Evolutionary conservation across 2,113 vertebrate genomes (phyloP).

Genomic region (Sisor rabdophorus): DNA sequence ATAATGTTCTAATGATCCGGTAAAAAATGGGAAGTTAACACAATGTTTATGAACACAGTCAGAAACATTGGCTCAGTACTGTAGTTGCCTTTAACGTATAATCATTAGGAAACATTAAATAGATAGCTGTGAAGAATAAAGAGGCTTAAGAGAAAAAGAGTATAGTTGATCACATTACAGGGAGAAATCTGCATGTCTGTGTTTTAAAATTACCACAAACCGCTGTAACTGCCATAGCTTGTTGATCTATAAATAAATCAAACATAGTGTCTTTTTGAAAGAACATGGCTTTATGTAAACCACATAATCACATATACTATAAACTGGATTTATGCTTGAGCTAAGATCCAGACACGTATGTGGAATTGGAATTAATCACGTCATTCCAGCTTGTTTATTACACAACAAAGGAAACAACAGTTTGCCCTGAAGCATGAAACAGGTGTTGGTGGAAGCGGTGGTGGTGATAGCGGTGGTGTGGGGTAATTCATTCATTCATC

Average conservation of each 20-base stretch:
- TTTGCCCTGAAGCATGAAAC: slow-evolving; percentile 49
- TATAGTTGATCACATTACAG: not conserved
- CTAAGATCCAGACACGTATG: slow-evolving; percentile 50
- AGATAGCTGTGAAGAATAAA: not conserved
- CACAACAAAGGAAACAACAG: slow-evolving; percentile 50
- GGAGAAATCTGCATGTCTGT: not conserved
- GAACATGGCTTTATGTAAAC: slow-evolving; percentile 15
- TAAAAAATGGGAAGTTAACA: slow-evolving; percentile 3
- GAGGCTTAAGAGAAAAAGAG: not conserved
- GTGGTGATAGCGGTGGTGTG: too few relatives aligned
- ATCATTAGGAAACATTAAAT: slow-evolving; percentile 15
- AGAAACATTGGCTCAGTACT: not conserved
- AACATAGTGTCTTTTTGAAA: not conserved
- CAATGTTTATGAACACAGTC: slow-evolving; percentile 8
- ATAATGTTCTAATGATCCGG: not conserved
- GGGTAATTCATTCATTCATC: too few relatives aligned
- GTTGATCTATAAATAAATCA: slow-evolving; percentile 15
- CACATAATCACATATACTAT: slow-evolving; percentile 1
- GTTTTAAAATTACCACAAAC: slow-evolving; percentile 14
- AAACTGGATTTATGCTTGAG: slow-evolving; percentile 27
- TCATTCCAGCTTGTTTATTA: slow-evolving; percentile 49
- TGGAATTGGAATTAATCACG: slow-evolving; percentile 65
- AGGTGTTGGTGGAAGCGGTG: too few relatives aligned
- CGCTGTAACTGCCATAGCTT: slow-evolving; percentile 1
- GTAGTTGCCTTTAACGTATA: not conserved